Base-by-base conservation (phyloP, 2,888 invertebrate genomes). In the Pyrrhia umbra region DNA sequence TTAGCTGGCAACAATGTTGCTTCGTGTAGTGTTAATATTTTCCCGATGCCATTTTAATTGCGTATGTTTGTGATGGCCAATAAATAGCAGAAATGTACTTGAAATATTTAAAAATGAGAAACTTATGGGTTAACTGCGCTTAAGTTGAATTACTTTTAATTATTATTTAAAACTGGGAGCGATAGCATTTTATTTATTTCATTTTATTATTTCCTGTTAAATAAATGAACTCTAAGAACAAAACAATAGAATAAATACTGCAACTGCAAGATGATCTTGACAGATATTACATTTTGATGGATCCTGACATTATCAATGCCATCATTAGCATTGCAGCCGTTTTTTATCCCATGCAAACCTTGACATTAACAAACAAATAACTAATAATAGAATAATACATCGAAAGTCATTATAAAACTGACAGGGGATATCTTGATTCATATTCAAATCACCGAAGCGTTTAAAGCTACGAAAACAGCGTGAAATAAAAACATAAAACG, bases 401-500 rank as follows among this genome's bases (percentile, higher is more conserved):
- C 5, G 51, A 49, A 10, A 2, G 20, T 56, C 68, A 58, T 75
- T 61, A 60, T 13, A 18, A 15, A 18, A 54, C 10, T 55, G 40
- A 47, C 69, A 25, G 55, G 10, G 34, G 10, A 55, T 55, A 54
- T 68, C 40, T 40, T 34, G 49, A 70, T 71, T 75, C n/a, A n/a
- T n/a, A n/a, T 75, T 21, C 13, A 71, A 70, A 71, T 75, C 51
- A 58, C 37, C 43, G 34, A 62, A 58, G 20, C 49, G 30, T 75
- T 64, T 65, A 51, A 34, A 40, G 9, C n/a, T 9, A 9, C 47
- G 34, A 54, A 49, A 50, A 39, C 37, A 54, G 67, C 40, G 68
- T 34, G 50, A 60, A 86, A 85, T 80, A 86, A 83, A 86, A 85
- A 83, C 76, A 83, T 72, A 85, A 84, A 74, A 69, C 60, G 56